These are phyloP conservation scores for Sialis lutaria DNA, from an alignment of 2,888 invertebrate genomes.

Conservation along the genomic window DNA sequence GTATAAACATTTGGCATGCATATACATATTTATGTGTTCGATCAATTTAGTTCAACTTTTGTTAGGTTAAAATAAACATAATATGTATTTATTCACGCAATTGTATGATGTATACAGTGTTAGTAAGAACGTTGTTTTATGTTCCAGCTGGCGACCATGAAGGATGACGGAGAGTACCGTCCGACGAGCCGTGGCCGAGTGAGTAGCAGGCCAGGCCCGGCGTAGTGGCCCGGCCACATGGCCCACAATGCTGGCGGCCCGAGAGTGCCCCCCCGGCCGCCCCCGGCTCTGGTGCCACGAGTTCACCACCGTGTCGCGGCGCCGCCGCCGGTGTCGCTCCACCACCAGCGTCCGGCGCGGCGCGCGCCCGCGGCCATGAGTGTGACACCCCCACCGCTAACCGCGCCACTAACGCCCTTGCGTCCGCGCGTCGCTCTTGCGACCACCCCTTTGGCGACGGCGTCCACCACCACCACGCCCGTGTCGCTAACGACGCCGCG, in stretches of 20 bases:
- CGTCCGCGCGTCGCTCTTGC: slow-evolving; percentile 21
- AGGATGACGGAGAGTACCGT: slow-evolving; percentile 46
- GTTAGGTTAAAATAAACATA: no score
- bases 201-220: slow-evolving; percentile 44
- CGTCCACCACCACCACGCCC: slow-evolving; percentile 12
- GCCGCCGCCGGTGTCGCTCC: slow-evolving; percentile 55
- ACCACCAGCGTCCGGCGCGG: slow-evolving; percentile 44
- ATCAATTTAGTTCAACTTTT: no score
- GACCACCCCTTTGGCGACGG: slow-evolving; percentile 14
- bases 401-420: slow-evolving; percentile 31
- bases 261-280: slow-evolving; percentile 52
- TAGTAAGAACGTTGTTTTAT: slow-evolving; percentile 11
- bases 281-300: slow-evolving; percentile 49
- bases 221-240: slow-evolving; percentile 9
- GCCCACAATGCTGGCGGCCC: slow-evolving; percentile 13
- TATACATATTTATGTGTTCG: no score
- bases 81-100: neutral
- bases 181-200: slow-evolving; percentile 30
- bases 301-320: slow-evolving; percentile 54
- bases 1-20: no score
- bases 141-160: slow-evolving; percentile 48
- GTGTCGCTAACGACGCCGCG: slow-evolving; percentile 51
- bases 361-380: slow-evolving; percentile 36
- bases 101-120: neutral
- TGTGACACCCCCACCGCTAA: slow-evolving; percentile 33